Conservation (phyloP, 1,140 invertebrate species). For the Dendrolimus kikuchii region DNA sequence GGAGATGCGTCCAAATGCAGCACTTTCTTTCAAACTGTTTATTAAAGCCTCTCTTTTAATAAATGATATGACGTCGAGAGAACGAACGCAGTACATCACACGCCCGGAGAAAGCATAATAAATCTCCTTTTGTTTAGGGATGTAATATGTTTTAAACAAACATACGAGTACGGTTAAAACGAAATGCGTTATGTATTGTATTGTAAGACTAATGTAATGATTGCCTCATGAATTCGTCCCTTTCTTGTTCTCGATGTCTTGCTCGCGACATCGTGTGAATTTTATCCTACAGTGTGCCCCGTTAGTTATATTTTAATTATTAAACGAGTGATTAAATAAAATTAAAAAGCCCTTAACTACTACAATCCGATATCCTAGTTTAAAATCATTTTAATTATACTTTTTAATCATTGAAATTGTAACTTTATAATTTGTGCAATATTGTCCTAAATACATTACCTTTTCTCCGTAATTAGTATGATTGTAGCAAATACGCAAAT, state of each 20-base stretch:
- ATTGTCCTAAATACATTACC: too few species aligned
- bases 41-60: slow-evolving; percentile 35
- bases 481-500: too few species aligned
- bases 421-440: too few species aligned
- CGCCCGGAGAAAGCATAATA: slow-evolving; percentile 47
- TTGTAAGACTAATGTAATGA: neutral
- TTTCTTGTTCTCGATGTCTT: neutral
- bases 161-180: slow-evolving; percentile 21
- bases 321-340: too few species aligned
- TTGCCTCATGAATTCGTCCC: slow-evolving; percentile 1
- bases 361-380: too few species aligned
- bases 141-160: slow-evolving; percentile 48
- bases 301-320: too few species aligned
- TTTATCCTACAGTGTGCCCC: too few species aligned
- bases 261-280: neutral
- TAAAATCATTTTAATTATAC: too few species aligned
- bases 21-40: slow-evolving; percentile 24
- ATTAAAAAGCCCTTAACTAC: too few species aligned
- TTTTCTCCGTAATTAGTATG: too few species aligned
- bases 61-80: slow-evolving; percentile 39
- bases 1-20: slow-evolving; percentile 38
- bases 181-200: slow-evolving; percentile 24
- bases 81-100: slow-evolving; percentile 39
- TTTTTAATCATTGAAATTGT: too few species aligned
- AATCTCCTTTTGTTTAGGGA: slow-evolving; percentile 54